phyloP scores from a whole-genome alignment of 2,113 vertebrate species.

The Mellivora capensis region DNA sequence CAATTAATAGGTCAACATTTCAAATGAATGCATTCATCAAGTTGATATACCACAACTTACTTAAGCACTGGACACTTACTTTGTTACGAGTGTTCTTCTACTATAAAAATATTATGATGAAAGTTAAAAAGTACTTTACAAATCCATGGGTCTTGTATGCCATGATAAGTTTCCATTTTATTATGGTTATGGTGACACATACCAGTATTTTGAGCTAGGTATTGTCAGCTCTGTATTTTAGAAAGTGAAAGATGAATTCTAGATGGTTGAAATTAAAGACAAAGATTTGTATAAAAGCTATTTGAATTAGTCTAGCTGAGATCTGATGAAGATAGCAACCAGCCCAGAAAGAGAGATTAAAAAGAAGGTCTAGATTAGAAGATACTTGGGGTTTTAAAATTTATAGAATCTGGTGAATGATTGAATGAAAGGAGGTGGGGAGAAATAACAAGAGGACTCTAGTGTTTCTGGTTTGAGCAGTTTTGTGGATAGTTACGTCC shows the following conservation, averaged over 20 bases:
- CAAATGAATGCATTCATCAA: not conserved
- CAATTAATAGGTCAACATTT: slow-evolving; percentile 15
- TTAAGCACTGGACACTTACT: not conserved
- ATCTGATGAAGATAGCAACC: not conserved
- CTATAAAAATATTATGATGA: not conserved
- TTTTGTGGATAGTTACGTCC: not conserved
- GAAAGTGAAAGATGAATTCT: not conserved
- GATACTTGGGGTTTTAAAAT: not conserved
- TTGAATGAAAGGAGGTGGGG: not conserved
- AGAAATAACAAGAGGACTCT: not conserved
- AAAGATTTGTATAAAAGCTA: not conserved
- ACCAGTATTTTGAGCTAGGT: not conserved
- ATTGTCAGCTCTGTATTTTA: slow-evolving; percentile 20
- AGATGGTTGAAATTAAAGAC: not conserved
- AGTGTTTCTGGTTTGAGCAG: not conserved
- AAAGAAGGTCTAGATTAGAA: not conserved
- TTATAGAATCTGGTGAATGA: not conserved
- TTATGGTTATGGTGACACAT: not conserved
- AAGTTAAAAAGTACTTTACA: not conserved
- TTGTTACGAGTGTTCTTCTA: not conserved
- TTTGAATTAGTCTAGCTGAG: not conserved
- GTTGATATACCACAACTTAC: not conserved
- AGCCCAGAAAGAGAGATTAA: not conserved
- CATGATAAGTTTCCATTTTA: slow-evolving; percentile 14
- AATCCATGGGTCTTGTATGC: not conserved